Evolutionary conservation across 92 coral and sea anemone genomes (phyloP), one percentile per base, ranked within the genome.

Genomic region (Phymanthus crucifer): DNA sequence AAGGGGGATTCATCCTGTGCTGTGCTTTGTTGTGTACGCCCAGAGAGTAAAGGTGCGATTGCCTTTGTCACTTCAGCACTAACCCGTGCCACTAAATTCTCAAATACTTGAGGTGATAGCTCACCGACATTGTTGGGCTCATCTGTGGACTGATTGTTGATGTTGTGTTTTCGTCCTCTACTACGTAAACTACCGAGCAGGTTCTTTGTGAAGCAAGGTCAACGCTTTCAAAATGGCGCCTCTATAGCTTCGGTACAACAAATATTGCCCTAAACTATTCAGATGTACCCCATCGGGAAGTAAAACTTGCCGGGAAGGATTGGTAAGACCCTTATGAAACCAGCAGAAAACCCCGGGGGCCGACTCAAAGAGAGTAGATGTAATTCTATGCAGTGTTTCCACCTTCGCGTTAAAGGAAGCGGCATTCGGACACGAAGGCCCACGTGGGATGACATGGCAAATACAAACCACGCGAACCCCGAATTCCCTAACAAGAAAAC

Each of bases 41-140:
- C 23, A 26, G 70, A 2, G 18, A 71, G 29, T 40, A 71, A 21
- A 2, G 75, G 75, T 6, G 56, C n/a, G 33, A 71, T 36, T 2
- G 27, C 26, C 79, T 74, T 74, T 74, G 79, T 74, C 16, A 74
- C 79, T 48, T 74, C 79, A 27, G 64, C 79, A 32, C 52, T 54
- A 9, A 74, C 79, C 32, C 79, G 26, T 21, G 69, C 27, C 35
- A 74, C 66, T 4, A 74, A 34, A 35, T 74, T 35, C 19, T 74
- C 79, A 32, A 74, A 66, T 5, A 29, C 38, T 6, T 66, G 71
- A 29, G 71, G 29, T 0, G 71, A 66, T 16, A 66, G 37, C 11
- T 24, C 36, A 65, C 24, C 70, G n/a, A 1, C 36, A 24, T 14
- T 3, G 32, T 21, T 0, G 32, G 24, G 31, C 26, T 65, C 17